Percentiles rank a stretch among this genome's conserved stretches.
Evolutionary conservation across 2,888 invertebrate genomes (phyloP).

Genomic region (Chirona hameri): DNA sequence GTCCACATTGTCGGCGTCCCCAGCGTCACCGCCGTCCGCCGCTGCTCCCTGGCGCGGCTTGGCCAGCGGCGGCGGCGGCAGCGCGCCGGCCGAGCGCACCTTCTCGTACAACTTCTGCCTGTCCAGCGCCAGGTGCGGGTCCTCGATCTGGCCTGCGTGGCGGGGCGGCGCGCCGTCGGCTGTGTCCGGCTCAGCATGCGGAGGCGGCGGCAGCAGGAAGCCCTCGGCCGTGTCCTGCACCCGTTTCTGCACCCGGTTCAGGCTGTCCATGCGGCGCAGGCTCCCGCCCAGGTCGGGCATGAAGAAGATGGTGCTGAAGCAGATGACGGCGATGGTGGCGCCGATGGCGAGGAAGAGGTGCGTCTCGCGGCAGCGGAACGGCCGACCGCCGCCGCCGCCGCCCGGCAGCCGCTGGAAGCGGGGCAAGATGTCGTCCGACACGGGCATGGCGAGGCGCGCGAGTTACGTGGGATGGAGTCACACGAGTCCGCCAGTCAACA

Average conservation of each 20-base stretch:
- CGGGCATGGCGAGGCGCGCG: constrained; percentile 47
- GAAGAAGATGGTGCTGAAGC: constrained; percentile 24
- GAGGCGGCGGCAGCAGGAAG: constrained; percentile 26
- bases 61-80: constrained; percentile 4
- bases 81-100: neutral
- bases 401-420: constrained; percentile 12
- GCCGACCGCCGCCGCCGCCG: neutral
- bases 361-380: constrained; percentile 13
- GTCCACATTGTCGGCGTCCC: neutral
- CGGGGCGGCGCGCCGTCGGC: neutral
- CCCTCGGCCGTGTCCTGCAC: constrained; percentile 22
- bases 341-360: constrained; percentile 9
- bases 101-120: neutral
- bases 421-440: constrained; percentile 51
- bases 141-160: constrained; percentile 6
- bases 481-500: too few relatives aligned
- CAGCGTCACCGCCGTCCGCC: neutral
- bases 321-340: neutral
- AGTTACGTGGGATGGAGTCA: too few relatives aligned
- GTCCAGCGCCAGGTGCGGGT: constrained; percentile 13
- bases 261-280: neutral
- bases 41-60: neutral
- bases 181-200: neutral
- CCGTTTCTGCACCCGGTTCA: constrained; percentile 2
- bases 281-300: neutral